phyloP scores from a whole-genome alignment of 1,140 invertebrate genomes.

The Branchinecta lindahli region DNA sequence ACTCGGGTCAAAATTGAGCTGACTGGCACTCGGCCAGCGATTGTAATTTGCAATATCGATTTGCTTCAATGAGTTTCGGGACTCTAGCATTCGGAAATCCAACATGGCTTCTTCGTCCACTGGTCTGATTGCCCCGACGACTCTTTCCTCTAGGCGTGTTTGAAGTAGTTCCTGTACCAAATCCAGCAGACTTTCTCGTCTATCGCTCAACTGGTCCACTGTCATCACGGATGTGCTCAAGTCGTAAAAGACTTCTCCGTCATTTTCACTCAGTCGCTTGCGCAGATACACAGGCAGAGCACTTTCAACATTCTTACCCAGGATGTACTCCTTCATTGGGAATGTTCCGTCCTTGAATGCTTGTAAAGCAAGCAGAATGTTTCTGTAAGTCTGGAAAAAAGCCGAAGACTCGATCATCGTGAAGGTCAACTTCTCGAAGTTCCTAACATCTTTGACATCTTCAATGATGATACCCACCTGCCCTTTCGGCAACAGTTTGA shows the following conservation, averaged over 20 bases:
- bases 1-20: conserved; percentile 38
- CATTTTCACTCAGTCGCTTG: not conserved
- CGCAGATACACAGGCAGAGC: conserved; percentile 13
- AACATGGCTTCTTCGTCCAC: too few species aligned
- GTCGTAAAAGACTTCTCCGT: conserved; percentile 4
- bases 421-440: conserved; percentile 28
- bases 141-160: too few species aligned
- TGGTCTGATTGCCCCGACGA: too few species aligned
- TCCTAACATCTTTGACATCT: not conserved
- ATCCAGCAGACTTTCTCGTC: not conserved
- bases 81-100: too few species aligned
- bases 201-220: not conserved
- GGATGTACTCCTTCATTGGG: conserved; percentile 45
- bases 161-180: not conserved
- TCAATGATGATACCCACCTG: conserved; percentile 15
- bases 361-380: conserved; percentile 41
- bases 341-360: conserved; percentile 36
- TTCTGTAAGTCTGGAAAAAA: conserved; percentile 51
- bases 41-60: not conserved
- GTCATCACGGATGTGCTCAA: not conserved
- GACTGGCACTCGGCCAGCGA: conserved; percentile 31
- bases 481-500: conserved; percentile 25
- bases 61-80: not conserved
- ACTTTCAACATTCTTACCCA: conserved; percentile 10
- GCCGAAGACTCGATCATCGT: conserved; percentile 45